Base-by-base conservation (phyloP, 2,797 vertebrate genomes). In the Sebastes diaconus region DNA sequence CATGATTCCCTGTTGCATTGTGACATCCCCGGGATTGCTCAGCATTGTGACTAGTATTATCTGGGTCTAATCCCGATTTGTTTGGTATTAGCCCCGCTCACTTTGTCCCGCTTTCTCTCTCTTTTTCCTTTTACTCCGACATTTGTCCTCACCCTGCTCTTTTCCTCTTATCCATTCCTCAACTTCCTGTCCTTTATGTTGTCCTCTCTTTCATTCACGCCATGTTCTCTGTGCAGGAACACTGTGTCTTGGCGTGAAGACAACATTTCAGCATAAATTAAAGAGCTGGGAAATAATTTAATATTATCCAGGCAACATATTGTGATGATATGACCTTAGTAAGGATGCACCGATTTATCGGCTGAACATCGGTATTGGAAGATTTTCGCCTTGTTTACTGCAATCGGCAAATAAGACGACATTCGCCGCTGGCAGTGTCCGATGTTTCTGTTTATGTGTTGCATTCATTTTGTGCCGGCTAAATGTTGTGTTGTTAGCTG, bases 11-110 rank as follows among this genome's bases (percentile, higher is more conserved):
- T 54, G 79, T 77, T 65, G 83, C 83, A 84, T 85, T 83, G 85
- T 90, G 90, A 92, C 91, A 93, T 91, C 88, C 88, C 58, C 67
- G 80, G 87, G 86, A 92, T 92, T 90, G 89, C 90, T 83, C 80
- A 77, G 90, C 93, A 94, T 93, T 94, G 94, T 94, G 91, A 94
- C 91, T 68, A 81, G 94, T 92, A 92, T 94, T 94, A 94, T 94
- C 91, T 90, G 88, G 85, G 83, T 86, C 87, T 94, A 94, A 94
- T 94, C 92, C 93, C 18, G 90, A 92, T 91, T 92, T 92, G 87
- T 93, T 94, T 92, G 90, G 90, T 84, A 75, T 93, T 88, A 94
- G 81, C 86, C 86, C 63, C 18, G 55, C 69, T 66, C 84, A 9
- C 80, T 81, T 78, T 72, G 75, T 80, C 85, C 20, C 57, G 52